Evolutionary conservation across 35 echinoderm and acorn worm species (phyloP).

Genomic region (Anneissia japonica): DNA sequence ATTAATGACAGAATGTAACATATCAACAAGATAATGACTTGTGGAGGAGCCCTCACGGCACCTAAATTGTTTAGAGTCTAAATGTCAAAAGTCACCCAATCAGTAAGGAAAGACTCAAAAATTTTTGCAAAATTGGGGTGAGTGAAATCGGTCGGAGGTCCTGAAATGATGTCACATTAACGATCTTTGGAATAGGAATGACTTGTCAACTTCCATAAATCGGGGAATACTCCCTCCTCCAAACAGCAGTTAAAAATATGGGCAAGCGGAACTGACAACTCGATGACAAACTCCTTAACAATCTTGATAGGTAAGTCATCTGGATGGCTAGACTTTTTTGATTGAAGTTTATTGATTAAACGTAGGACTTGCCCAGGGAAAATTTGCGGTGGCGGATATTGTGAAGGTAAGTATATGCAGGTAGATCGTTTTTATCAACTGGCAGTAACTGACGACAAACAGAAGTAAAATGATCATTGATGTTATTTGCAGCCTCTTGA

Average conservation of each 20-base stretch:
- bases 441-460: neutral
- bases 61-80: neutral
- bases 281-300: neutral
- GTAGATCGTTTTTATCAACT: neutral
- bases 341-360: neutral
- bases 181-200: too few species aligned
- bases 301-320: slow-evolving; percentile 2
- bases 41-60: neutral
- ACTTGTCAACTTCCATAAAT: too few species aligned
- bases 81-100: neutral
- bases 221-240: neutral
- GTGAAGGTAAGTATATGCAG: slow-evolving; percentile 17
- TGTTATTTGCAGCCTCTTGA: neutral
- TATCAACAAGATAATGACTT: neutral
- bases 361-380: neutral
- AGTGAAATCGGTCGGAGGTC: neutral
- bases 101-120: neutral
- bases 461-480: neutral
- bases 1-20: neutral
- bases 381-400: slow-evolving; percentile 13
- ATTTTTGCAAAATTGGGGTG: neutral
- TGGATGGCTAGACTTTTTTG: slow-evolving; percentile 21
- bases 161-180: neutral
- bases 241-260: neutral
- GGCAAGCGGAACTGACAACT: neutral